Conservation (phyloP, 2,888 invertebrate species). For the Melinopterus prodromus region DNA sequence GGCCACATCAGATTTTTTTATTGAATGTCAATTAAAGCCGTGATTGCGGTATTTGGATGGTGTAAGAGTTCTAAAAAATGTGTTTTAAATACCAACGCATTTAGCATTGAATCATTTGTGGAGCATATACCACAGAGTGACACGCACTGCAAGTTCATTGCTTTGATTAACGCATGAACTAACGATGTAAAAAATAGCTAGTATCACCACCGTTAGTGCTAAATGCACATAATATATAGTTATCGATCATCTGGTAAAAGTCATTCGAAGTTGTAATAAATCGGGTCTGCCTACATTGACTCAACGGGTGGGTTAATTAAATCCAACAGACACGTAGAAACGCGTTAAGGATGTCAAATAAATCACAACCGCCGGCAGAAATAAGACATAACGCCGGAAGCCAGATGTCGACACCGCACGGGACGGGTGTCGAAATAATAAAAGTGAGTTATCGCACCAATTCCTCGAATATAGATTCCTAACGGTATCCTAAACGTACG, state of each 20-base stretch:
- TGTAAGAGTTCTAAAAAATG: too few relatives aligned
- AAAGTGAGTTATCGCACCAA: slow-evolving; percentile 50
- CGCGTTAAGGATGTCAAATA: slow-evolving; percentile 20
- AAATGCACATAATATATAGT: background rate
- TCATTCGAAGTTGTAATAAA: background rate
- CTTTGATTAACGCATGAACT: too few relatives aligned
- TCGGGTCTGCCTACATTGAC: slow-evolving; percentile 9
- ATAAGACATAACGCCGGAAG: slow-evolving; percentile 42
- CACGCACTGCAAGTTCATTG: too few relatives aligned
- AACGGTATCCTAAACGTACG: slow-evolving; percentile 29
- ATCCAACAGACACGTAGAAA: background rate
- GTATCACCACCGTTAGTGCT: background rate
- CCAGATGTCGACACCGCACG: slow-evolving; percentile 42
- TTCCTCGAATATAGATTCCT: slow-evolving; percentile 47
- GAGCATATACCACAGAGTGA: too few relatives aligned
- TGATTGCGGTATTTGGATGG: too few relatives aligned
- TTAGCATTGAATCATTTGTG: too few relatives aligned
- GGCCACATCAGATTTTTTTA: too few relatives aligned
- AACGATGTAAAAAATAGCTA: too few relatives aligned
- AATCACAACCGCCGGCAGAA: slow-evolving; percentile 20
- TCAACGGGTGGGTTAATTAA: slow-evolving; percentile 19
- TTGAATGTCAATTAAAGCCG: too few relatives aligned
- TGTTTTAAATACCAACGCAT: too few relatives aligned
- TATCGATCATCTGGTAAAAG: background rate
- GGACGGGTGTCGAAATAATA: slow-evolving; percentile 35